Evolutionary conservation across 2,113 vertebrate genomes (phyloP).

Genomic region (Tyrannus savana): DNA sequence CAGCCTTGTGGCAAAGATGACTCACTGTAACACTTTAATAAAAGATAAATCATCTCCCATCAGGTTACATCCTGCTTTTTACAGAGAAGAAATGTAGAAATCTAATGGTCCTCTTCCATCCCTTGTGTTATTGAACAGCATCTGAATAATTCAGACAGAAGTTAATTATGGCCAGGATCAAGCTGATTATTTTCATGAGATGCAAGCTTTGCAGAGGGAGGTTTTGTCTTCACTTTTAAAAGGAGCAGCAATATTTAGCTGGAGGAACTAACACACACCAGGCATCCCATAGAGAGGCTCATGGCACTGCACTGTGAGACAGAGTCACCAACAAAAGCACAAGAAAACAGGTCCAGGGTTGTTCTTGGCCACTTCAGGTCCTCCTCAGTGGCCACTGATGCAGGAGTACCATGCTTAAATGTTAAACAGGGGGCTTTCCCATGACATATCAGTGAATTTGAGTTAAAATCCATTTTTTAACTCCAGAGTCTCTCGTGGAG

Average conservation of each 20-base stretch:
- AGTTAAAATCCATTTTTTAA: not conserved
- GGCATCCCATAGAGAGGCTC: not conserved
- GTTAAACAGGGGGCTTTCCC: not conserved
- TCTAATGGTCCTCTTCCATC: not conserved
- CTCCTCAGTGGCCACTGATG: not conserved
- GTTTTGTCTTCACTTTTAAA: not conserved
- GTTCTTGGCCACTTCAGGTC: not conserved
- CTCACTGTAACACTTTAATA: not conserved
- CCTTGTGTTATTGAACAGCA: not conserved
- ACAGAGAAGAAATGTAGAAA: not conserved
- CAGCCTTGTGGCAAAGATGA: not conserved
- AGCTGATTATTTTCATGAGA: not conserved
- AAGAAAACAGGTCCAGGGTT: not conserved
- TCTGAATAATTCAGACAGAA: not conserved
- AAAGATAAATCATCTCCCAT: not conserved
- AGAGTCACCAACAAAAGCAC: not conserved
- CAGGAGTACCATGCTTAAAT: not conserved
- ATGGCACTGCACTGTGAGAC: not conserved
- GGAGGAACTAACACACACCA: not conserved
- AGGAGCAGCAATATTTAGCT: not conserved
- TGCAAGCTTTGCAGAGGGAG: not conserved
- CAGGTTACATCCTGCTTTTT: not conserved
- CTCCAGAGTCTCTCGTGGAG: not conserved
- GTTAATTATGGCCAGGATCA: not conserved
- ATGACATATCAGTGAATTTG: rapidly evolving